Conservation (phyloP, 92 coral and sea anemone genomes). For the Porites rus region DNA sequence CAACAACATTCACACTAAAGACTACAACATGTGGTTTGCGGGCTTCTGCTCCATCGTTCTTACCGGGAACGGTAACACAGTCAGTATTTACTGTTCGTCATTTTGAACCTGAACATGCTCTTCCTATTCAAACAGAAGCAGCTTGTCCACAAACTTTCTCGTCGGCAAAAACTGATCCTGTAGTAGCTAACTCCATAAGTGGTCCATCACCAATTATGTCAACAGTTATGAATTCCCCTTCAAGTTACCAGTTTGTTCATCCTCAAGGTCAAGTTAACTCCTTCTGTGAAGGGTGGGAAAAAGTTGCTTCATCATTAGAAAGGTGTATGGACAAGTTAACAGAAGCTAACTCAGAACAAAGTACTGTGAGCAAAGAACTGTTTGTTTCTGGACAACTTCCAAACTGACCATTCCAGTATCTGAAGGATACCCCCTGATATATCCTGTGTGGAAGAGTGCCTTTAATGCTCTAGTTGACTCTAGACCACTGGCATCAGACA, state of each 20-base stretch:
- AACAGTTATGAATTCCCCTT: not conserved
- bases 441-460: constrained; percentile 61
- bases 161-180: not conserved
- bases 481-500: constrained; percentile 52
- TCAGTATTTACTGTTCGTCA: constrained; percentile 20
- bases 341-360: constrained; percentile 37
- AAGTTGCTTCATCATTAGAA: constrained; percentile 29
- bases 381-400: not conserved
- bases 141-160: not conserved
- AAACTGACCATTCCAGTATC: constrained; percentile 65
- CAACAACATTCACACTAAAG: not conserved
- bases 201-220: constrained; percentile 14
- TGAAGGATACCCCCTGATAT: constrained; percentile 62
- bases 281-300: constrained; percentile 12
- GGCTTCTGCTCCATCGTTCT: constrained; percentile 5
- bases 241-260: not conserved
- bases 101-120: not conserved
- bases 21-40: not conserved
- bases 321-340: constrained; percentile 49
- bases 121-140: constrained; percentile 16
- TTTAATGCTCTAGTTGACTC: constrained; percentile 59
- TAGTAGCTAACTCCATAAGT: not conserved
- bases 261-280: not conserved
- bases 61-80: constrained; percentile 15
- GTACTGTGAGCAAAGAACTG: constrained; percentile 4